Evolutionary conservation across 2,888 invertebrate genomes (phyloP).

Genomic region (Aphidoletes aphidimyza): DNA sequence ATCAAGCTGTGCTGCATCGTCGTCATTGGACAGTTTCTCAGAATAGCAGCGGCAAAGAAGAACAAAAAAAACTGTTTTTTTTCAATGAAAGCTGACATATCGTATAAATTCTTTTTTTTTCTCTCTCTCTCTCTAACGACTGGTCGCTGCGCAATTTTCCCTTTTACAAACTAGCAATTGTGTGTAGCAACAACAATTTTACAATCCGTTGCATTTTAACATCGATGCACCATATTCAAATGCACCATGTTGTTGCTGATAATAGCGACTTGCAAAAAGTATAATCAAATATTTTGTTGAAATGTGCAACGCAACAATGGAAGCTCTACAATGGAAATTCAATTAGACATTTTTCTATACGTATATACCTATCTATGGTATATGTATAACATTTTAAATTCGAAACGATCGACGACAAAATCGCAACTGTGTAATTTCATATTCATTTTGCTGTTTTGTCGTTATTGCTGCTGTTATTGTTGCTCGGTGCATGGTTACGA

Average conservation of each 20-base stretch:
- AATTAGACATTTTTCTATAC: background rate
- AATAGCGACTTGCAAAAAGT: background rate
- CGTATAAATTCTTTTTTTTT: background rate
- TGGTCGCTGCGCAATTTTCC: conserved; percentile 25
- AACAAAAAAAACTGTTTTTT: background rate
- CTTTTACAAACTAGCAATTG: background rate
- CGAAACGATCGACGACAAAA: background rate
- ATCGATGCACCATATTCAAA: background rate
- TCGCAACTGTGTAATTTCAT: background rate
- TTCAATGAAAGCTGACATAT: conserved; percentile 9
- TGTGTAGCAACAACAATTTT: background rate
- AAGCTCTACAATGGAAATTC: background rate
- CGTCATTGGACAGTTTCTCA: background rate
- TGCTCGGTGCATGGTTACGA: background rate
- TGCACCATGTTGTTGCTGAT: background rate
- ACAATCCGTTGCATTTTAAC: background rate
- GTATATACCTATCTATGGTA: background rate
- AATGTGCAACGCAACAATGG: background rate
- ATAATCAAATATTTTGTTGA: background rate
- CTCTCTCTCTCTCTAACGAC: background rate
- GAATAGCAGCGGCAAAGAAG: background rate
- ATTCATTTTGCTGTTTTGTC: background rate
- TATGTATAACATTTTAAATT: background rate
- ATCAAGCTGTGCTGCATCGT: conserved; percentile 10
- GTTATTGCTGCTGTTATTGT: background rate